phyloP scores from a whole-genome alignment of 1,140 invertebrate genomes.

The Aphis gossypii region DNA sequence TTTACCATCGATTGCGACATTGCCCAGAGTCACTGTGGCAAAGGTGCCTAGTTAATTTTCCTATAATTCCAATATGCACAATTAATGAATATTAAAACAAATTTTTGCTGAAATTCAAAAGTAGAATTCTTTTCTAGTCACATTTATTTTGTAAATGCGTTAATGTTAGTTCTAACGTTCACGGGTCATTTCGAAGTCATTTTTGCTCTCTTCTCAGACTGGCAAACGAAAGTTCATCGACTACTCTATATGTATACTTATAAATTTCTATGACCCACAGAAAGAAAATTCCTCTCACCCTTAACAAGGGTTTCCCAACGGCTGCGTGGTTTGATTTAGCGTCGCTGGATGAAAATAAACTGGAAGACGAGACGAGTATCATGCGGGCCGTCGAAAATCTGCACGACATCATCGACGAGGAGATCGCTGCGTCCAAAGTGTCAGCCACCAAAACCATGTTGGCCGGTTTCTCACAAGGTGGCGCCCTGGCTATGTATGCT shows the following conservation, averaged over 20 bases:
- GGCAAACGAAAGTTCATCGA: background rate
- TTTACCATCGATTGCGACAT: background rate
- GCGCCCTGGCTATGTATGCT: conserved; percentile 89
- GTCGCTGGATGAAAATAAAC: conserved; percentile 81
- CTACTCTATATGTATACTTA: background rate
- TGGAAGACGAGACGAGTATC: conserved; percentile 90
- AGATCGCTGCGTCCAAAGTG: conserved; percentile 77
- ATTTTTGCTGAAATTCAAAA: background rate
- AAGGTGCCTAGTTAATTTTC: background rate
- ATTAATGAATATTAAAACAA: background rate
- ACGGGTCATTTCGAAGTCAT: background rate
- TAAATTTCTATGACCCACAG: conserved; percentile 63
- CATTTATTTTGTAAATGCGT: background rate
- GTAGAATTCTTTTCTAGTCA: too few relatives aligned
- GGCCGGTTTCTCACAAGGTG: conserved; percentile 89
- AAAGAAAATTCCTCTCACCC: conserved; percentile 86
- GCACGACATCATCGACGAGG: conserved; percentile 83
- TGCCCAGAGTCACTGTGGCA: background rate
- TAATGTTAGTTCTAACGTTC: background rate
- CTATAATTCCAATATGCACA: too few relatives aligned
- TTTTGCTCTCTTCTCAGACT: background rate
- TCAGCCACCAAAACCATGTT: conserved; percentile 78
- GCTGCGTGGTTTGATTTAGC: conserved; percentile 96
- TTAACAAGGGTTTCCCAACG: conserved; percentile 93
- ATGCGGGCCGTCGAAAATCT: conserved; percentile 79